Percentiles rank a stretch among this genome's conserved stretches.
These are phyloP conservation scores for Tachuris rubrigastra DNA, from an alignment of 2,113 vertebrate genomes.

Conservation along the genomic window DNA sequence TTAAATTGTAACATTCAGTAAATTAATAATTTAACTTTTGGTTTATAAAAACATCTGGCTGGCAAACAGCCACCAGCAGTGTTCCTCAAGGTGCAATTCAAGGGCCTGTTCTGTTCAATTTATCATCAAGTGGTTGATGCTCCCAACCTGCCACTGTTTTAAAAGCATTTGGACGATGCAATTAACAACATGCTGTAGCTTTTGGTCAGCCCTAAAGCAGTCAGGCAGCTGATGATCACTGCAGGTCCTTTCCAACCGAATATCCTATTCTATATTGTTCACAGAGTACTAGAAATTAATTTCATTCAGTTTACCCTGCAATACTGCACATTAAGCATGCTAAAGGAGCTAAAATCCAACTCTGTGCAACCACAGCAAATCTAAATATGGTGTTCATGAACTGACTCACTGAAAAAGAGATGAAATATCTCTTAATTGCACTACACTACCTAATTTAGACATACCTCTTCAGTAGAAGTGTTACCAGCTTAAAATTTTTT, in stretches of 20 bases:
- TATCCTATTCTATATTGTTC: background rate
- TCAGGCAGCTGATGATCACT: background rate
- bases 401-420: background rate
- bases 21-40: background rate
- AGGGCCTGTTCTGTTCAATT: too few species aligned
- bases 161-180: background rate
- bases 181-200: background rate
- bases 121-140: rapidly evolving
- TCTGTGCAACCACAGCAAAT: background rate
- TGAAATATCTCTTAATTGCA: background rate
- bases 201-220: background rate
- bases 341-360: background rate
- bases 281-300: background rate
- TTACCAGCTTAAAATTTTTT: background rate
- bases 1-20: background rate
- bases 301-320: background rate
- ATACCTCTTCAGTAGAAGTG: background rate
- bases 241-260: background rate
- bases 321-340: background rate
- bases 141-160: background rate
- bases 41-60: background rate
- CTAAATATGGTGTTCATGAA: background rate
- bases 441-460: background rate
- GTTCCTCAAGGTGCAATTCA: background rate
- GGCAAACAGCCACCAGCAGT: rapidly evolving